Evolutionary conservation across 2,797 vertebrate genomes (phyloP), one percentile per base, ranked within the genome.

Genomic region (Chaetodon trifasciatus): DNA sequence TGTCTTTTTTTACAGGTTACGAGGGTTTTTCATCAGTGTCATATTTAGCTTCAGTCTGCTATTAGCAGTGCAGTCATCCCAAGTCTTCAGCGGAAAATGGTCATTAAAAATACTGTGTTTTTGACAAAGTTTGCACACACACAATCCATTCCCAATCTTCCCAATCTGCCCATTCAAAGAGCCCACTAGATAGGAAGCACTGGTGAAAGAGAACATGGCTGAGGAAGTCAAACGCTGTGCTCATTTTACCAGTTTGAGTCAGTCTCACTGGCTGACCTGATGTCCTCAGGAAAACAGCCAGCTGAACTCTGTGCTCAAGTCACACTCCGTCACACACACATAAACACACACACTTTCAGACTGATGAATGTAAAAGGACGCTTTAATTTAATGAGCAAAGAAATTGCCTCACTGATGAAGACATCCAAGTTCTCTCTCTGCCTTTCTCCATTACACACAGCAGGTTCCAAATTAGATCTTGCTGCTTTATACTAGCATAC

Each of bases 381-480:
- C 42, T 57, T 73, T 37, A 62, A 47, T 65, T 78, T 76, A 78
- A 70, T 68, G 68, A 82, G 37, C 17, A 58, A 13, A 58, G 47
- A 63, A 74, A 83, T 19, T 68, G 50, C 74, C 55, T 76, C 58
- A 37, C 56, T 81, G 70, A 88, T 79, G 67, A 78, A 83, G 63
- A 73, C 61, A 79, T 75, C 50, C 37, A 72, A 53, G 32, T 75
- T 74, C 16, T 57, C 37, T 53, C 60, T 71, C 37, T 39, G 57
- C 49, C 53, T 72, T 57, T 70, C 79, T 78, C 77, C 53, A 47
- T 79, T 80, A 74, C 74, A 78, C 68, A 74, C 74, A 79, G 71
- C 77, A 62, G 66, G 73, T 44, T 72, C 60, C 70, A 57, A 80
- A 81, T 83, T 64, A 78, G 57, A 81, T 75, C 69, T 74, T 8